Percentiles rank a stretch among this genome's conserved stretches.
Conservation (phyloP, 2,888 invertebrate genomes). For the Watsonalla cultraria region DNA sequence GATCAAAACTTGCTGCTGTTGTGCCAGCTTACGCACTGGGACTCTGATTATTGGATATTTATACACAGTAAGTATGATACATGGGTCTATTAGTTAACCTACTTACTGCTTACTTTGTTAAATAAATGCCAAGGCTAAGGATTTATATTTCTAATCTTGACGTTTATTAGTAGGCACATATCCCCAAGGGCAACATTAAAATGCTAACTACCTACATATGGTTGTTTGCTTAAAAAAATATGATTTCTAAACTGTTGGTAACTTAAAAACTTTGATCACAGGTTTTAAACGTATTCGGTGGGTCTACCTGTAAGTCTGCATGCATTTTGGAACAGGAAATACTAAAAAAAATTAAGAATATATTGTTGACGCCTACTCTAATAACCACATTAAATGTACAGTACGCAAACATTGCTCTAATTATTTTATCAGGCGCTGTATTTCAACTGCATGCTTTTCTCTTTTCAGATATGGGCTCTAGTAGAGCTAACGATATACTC, state of each 20-base stretch:
- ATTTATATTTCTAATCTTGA: too few species aligned
- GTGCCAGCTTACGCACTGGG: conserved; percentile 54
- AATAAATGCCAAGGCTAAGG: too few species aligned
- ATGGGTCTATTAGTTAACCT: not conserved
- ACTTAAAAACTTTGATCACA: too few species aligned
- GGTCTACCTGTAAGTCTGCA: too few species aligned
- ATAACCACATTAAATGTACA: not conserved
- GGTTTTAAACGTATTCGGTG: too few species aligned
- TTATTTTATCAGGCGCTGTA: not conserved
- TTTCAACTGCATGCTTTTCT: not conserved
- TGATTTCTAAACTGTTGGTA: too few species aligned
- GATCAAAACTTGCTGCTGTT: conserved; percentile 59
- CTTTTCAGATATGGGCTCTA: conserved; percentile 55
- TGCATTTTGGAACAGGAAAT: too few species aligned
- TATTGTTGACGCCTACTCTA: not conserved
- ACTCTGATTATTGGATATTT: conserved; percentile 63
- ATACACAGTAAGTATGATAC: conserved; percentile 48
- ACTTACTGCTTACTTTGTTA: too few species aligned
- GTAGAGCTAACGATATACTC: conserved; percentile 52
- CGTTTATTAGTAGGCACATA: too few species aligned
- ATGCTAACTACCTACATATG: too few species aligned
- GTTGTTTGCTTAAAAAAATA: too few species aligned
- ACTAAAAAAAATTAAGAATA: not conserved
- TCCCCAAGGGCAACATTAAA: too few species aligned
- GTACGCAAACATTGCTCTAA: not conserved